phyloP scores from a whole-genome alignment of 2,888 invertebrate species.

The Hypena proboscidalis region DNA sequence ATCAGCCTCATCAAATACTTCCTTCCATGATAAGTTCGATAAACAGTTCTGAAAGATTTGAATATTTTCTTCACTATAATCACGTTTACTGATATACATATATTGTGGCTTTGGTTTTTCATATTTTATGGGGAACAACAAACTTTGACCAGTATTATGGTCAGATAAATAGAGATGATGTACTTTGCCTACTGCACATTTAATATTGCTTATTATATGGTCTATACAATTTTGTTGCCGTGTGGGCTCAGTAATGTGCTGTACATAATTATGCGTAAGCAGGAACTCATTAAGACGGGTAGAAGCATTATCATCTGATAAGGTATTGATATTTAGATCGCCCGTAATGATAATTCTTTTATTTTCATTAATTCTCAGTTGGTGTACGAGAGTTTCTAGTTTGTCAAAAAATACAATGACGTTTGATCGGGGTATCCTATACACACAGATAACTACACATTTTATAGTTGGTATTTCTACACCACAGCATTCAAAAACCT shows the following conservation, averaged over 20 bases:
- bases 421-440: conserved; percentile 6
- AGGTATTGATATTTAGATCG: conserved; percentile 6
- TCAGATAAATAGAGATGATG: too few species aligned
- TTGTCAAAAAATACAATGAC: conserved; percentile 3
- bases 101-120: too few species aligned
- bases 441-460: conserved; percentile 6
- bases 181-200: too few species aligned
- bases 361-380: not conserved
- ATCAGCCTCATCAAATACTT: too few species aligned
- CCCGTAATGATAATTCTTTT: conserved; percentile 4
- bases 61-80: too few species aligned
- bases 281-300: not conserved
- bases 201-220: too few species aligned
- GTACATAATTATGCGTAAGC: not conserved
- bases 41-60: too few species aligned
- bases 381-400: conserved; percentile 1
- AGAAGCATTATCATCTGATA: not conserved
- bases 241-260: not conserved
- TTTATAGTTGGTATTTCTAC: conserved; percentile 6
- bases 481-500: conserved; percentile 9
- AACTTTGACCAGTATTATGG: too few species aligned
- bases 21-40: too few species aligned
- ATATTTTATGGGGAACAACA: too few species aligned
- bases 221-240: too few species aligned
- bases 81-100: too few species aligned